Percentiles rank a stretch among this genome's conserved stretches.
These are phyloP conservation scores for Poeciliopsis turneri DNA, from an alignment of 2,797 vertebrate species.

Conservation along the genomic window DNA sequence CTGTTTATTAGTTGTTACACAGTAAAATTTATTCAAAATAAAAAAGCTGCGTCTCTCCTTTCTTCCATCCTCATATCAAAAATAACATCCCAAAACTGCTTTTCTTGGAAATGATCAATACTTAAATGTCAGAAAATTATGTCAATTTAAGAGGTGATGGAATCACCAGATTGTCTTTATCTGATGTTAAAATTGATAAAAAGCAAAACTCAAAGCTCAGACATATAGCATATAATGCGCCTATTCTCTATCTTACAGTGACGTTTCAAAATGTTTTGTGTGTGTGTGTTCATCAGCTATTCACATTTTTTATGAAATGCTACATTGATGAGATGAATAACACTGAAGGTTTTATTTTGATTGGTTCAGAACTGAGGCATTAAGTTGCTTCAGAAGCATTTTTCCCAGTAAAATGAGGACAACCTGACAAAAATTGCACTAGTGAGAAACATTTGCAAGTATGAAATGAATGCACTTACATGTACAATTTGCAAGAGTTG, in stretches of 20 bases:
- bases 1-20: neutral
- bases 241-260: neutral
- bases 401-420: neutral
- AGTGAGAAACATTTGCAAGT: neutral
- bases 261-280: neutral
- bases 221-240: neutral
- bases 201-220: neutral
- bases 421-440: neutral
- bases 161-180: neutral
- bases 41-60: neutral
- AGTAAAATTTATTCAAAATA: neutral
- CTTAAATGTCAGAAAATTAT: neutral
- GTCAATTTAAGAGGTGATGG: neutral
- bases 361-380: neutral
- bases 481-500: neutral
- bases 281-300: neutral
- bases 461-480: neutral
- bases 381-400: neutral
- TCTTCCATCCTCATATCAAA: neutral
- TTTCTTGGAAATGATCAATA: neutral
- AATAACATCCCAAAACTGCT: neutral
- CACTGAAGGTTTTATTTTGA: neutral
- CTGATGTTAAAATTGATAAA: no score
- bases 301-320: neutral
- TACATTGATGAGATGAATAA: neutral